Evolutionary conservation across 30 jellyfish, hydroid and myxozoan genomes (phyloP).

Genomic region (Cassiopea xamachana): DNA sequence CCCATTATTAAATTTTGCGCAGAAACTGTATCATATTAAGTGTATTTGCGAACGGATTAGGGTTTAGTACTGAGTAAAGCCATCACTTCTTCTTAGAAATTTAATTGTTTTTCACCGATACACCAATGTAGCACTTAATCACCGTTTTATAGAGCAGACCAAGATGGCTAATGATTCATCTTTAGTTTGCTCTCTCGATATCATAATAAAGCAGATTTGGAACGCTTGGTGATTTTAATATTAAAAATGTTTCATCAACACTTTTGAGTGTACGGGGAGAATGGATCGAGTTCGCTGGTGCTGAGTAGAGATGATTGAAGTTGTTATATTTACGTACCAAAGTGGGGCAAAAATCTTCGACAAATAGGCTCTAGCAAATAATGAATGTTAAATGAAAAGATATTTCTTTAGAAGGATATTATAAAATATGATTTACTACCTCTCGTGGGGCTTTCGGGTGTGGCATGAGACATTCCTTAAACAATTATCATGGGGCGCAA

Average conservation of each 20-base stretch:
- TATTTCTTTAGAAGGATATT: too few relatives aligned
- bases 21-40: conserved; percentile 12
- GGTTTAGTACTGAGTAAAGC: conserved; percentile 11
- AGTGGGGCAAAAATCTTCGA: too few relatives aligned
- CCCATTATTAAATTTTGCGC: conserved; percentile 1
- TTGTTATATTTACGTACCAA: too few relatives aligned
- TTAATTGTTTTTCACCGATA: conserved; percentile 9
- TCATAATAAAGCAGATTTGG: not conserved
- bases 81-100: conserved; percentile 8
- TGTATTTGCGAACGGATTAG: conserved; percentile 7
- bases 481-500: too few relatives aligned
- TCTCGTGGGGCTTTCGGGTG: too few relatives aligned
- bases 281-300: too few relatives aligned
- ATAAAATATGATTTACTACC: too few relatives aligned
- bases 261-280: too few relatives aligned
- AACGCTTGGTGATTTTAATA: not conserved
- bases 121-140: not conserved
- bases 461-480: too few relatives aligned
- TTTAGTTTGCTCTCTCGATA: not conserved
- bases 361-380: too few relatives aligned
- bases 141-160: not conserved
- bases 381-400: too few relatives aligned
- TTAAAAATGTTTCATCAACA: not conserved
- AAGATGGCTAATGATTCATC: not conserved
- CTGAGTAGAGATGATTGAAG: too few relatives aligned